These are phyloP conservation scores for Cassiopea xamachana DNA, from an alignment of 30 jellyfish, hydroid and myxozoan genomes.

Conservation along the genomic window DNA sequence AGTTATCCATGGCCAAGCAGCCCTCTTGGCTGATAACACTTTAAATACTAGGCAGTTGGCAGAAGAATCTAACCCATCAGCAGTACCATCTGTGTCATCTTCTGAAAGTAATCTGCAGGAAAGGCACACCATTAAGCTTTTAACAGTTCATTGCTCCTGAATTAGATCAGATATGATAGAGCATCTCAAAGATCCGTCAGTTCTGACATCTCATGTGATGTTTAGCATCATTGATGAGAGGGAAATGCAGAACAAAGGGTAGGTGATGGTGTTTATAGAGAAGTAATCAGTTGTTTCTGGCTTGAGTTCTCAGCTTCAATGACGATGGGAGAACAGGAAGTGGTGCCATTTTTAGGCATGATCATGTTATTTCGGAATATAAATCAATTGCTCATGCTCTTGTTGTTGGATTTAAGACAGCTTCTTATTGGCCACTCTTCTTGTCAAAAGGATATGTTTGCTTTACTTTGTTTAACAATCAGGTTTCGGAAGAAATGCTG, in stretches of 20 bases:
- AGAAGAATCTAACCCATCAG: constrained; percentile 19
- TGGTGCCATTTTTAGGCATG: constrained; percentile 61
- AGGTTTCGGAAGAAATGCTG: constrained; percentile 22
- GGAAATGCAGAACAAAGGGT: constrained; percentile 33
- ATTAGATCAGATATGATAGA: constrained; percentile 27
- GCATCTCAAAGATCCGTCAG: constrained; percentile 31
- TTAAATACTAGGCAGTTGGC: background rate
- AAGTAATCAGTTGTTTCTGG: constrained; percentile 45
- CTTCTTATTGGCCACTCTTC: constrained; percentile 45
- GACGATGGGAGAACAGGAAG: constrained; percentile 33
- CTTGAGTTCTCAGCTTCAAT: constrained; percentile 32
- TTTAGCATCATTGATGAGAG: constrained; percentile 41
- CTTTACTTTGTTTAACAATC: constrained; percentile 31
- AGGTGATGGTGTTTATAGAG: constrained; percentile 41
- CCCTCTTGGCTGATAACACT: constrained; percentile 20
- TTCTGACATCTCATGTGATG: constrained; percentile 12
- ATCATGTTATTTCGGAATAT: constrained; percentile 24
- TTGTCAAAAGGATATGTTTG: constrained; percentile 34
- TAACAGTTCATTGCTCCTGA: constrained; percentile 38
- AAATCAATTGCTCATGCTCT: constrained; percentile 53
- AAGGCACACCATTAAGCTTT: constrained; percentile 29
- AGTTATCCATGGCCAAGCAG: constrained; percentile 3
- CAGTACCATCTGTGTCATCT: background rate
- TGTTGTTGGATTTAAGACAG: constrained; percentile 44
- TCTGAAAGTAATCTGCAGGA: constrained; percentile 40